These are phyloP conservation scores for Nymphalis io DNA, from an alignment of 1,140 invertebrate genomes.

Conservation along the genomic window DNA sequence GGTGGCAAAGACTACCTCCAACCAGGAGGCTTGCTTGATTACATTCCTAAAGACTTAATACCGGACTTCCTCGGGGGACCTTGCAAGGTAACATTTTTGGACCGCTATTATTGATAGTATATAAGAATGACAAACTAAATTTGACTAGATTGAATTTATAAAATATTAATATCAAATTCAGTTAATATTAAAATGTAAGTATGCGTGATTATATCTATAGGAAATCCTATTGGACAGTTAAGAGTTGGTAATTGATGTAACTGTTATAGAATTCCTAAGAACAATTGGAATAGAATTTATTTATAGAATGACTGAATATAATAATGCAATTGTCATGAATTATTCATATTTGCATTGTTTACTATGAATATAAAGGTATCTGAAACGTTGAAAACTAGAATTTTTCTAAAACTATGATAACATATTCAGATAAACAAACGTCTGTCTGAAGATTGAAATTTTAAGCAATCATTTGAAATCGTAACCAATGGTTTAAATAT, in stretches of 20 bases:
- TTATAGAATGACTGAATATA: conserved; percentile 1
- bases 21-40: conserved; percentile 90
- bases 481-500: too few relatives aligned
- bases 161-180: neutral
- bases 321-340: neutral
- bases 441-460: neutral
- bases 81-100: conserved; percentile 85
- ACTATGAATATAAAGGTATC: neutral
- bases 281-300: conserved; percentile 7
- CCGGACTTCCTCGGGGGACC: conserved; percentile 96
- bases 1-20: conserved; percentile 93
- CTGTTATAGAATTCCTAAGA: neutral
- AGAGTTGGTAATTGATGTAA: neutral
- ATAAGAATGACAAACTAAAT: conserved; percentile 9
- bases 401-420: neutral
- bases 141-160: neutral
- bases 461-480: too few relatives aligned
- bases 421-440: neutral
- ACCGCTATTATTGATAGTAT: conserved; percentile 23
- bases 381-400: neutral
- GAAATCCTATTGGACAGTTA: neutral
- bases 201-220: neutral
- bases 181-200: neutral
- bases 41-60: conserved; percentile 92
- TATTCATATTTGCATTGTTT: conserved; percentile 3